These are phyloP conservation scores for Dromaius novaehollandiae DNA, from an alignment of 2,113 vertebrate species.

Conservation along the genomic window DNA sequence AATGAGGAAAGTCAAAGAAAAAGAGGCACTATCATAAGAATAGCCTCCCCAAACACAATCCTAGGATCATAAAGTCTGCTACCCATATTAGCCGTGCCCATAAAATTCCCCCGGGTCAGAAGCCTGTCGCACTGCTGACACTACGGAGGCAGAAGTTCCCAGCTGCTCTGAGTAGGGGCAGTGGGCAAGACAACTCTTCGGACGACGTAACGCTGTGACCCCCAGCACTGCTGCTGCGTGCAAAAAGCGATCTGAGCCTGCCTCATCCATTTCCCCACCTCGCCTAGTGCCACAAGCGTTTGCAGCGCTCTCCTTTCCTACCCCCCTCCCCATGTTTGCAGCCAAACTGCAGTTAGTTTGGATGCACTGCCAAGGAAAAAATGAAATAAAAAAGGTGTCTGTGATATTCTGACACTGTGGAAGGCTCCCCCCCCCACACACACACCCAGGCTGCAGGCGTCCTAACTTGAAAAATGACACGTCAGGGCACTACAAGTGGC, in stretches of 20 bases:
- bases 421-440: neutral
- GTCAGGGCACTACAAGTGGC: neutral
- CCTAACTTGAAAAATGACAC: neutral
- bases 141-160: neutral
- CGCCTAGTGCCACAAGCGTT: neutral
- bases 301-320: neutral
- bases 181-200: neutral
- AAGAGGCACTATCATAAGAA: neutral
- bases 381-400: neutral
- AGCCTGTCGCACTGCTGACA: neutral
- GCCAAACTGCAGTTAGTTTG: neutral
- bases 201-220: neutral
- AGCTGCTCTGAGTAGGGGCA: neutral
- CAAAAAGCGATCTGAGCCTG: neutral
- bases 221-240: neutral
- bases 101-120: neutral
- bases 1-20: neutral
- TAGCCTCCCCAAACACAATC: neutral
- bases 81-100: neutral
- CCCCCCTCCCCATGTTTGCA: neutral
- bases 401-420: no score
- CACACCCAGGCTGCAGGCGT: neutral
- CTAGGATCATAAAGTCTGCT: neutral
- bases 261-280: neutral
- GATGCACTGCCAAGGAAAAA: neutral